Base-by-base conservation (phyloP, 2,888 invertebrate genomes). In the Syrphus vitripennis region DNA sequence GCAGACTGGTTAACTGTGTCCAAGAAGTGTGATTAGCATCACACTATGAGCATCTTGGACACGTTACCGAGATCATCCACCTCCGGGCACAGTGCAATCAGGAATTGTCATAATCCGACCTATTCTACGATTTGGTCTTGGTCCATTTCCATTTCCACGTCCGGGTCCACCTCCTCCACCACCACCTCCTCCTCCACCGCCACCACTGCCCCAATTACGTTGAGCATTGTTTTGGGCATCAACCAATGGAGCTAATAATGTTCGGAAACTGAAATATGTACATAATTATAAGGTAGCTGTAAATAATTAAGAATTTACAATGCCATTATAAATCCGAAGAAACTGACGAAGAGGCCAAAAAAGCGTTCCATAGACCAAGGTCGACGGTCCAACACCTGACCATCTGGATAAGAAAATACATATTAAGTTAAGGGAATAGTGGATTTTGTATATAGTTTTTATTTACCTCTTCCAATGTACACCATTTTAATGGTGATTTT, bases 21-120 rank as follows among this genome's bases (percentile, higher is more conserved):
- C 86, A 86, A 70, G 81, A 12, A 70, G 57, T 74, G 63, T 50
- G n/a, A 48, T 7, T 21, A 59, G 16, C 24, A 61, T 0, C 48
- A 65, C 76, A 67, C 76, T 71, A 14, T 9, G 5, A 5, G 21
- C 69, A 14, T 81, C 59, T 59, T 59, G 87, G 74, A 61, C 88
- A 84, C 88, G 78, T 88, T 88, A 88, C 79, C 88, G 77, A 12
- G 87, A 77, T 83, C 88, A 88, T 76, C 88, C 88, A 55, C 88
- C 88, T 1, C 88, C 88, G 6, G 88, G 87, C 0, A 88, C 79
- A 19, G 79, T 82, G 14, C 88, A 88, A 37, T 88, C 88, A 9
- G 87, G 87, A 83, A 88, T 87, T 6, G 84, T 82, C 83, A 80
- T 87, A 12, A 88, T 83, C 5, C 88, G 63, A 12, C 88, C 88